Conservation (phyloP, 1,140 invertebrate species). For the Zaprionus africanus region DNA sequence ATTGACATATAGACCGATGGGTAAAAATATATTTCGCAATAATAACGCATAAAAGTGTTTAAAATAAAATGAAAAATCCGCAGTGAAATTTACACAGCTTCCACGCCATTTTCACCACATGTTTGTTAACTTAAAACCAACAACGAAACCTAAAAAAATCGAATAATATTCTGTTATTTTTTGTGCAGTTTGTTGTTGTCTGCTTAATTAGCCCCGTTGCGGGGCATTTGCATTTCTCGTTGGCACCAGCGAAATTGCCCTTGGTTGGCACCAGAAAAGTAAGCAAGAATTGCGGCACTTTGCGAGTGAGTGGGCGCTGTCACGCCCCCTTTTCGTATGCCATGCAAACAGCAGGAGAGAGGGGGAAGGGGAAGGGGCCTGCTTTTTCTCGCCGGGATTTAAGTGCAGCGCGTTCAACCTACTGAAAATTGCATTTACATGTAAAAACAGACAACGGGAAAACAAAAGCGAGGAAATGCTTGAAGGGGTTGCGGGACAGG, state of each 20-base stretch:
- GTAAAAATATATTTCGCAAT: neutral
- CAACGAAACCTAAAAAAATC: neutral
- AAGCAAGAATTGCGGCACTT: constrained; percentile 54
- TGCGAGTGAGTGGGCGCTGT: neutral
- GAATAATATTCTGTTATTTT: neutral
- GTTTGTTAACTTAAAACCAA: neutral
- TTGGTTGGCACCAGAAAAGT: constrained; percentile 46
- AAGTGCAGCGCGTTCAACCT: constrained; percentile 42
- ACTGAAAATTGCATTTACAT: constrained; percentile 76
- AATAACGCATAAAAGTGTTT: neutral
- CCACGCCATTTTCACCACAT: neutral
- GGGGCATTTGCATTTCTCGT: constrained; percentile 28
- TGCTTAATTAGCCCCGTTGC: constrained; percentile 39
- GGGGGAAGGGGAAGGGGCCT: no score
- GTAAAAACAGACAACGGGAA: constrained; percentile 53
- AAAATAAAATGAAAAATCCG: neutral
- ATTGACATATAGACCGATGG: neutral
- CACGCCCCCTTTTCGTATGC: neutral
- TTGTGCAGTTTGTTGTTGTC: neutral
- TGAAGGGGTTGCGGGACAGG: neutral
- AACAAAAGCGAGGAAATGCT: constrained; percentile 3
- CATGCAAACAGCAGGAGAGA: neutral
- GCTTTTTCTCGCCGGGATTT: constrained; percentile 44
- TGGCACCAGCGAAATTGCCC: constrained; percentile 56
- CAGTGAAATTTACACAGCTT: neutral